Evolutionary conservation across 2,797 vertebrate species (phyloP), one percentile per base, ranked within the genome.

Genomic region (Brachyalestes nurse): DNA sequence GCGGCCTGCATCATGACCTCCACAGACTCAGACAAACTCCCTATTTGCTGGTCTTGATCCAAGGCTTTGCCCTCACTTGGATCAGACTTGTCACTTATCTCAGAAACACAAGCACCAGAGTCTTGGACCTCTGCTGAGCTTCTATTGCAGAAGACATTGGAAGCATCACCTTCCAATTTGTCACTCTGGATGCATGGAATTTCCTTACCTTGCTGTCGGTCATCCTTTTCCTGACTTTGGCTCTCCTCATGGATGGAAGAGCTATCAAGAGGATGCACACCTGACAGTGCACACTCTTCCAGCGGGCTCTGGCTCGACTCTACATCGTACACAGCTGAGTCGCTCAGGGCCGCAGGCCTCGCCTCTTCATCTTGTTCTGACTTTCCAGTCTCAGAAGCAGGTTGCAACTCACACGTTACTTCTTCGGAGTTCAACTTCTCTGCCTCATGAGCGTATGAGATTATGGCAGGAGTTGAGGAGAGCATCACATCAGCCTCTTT

Each of bases 241-340:
- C 40, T 57, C 38, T 88, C 87, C 17, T 86, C 88, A 61, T 87
- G 85, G n/a, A 87, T 23, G 2, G 84, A 90, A 21, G 90, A 91
- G 73, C 85, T 84, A 64, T 88, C 89, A 17, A 88, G 82, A 23
- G 89, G 89, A 38, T 85, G 81, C 19, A 88, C 85, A 58, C 79
- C 84, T 0, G 83, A 84, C 14, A 88, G 66, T 6, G 75, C 77
- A 0, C 81, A 75, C 57, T 87, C 79, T 8, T 84, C 84, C 61
- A 83, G 60, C 6, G 28, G 55, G 3, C 80, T 81, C 17, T 81
- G 84, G 42, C 82, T 87, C 1, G 77, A 82, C 55, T 82, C 79
- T 2, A 47, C 61, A 19, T 77, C 73, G 66, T 77, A 86, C 2
- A 84, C 62, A 0, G 82, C 82, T 4, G 86, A 83, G 65, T 86